A percentile compares a stretch with the other conserved stretches of the same genome.
Evolutionary conservation across 2,113 vertebrate species (phyloP).

Genomic region (Aptenodytes patagonicus): DNA sequence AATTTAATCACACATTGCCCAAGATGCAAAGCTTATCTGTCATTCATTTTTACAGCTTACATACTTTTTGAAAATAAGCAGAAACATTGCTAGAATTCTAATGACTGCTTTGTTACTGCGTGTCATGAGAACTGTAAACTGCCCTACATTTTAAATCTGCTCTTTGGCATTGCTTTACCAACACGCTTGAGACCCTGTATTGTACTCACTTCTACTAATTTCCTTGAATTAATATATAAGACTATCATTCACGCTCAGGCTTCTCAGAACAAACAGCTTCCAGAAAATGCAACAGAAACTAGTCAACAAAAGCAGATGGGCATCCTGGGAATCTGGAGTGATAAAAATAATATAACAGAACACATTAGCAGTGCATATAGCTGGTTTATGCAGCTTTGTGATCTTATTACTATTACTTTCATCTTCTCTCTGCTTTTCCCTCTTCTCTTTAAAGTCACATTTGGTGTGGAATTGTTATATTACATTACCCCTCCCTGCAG

Average conservation of each 20-base stretch:
- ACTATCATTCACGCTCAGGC: not conserved
- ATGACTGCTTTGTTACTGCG: not conserved
- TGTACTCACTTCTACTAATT: not conserved
- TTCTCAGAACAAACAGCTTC: not conserved
- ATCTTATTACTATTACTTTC: not conserved
- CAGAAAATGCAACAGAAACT: conserved; percentile 15
- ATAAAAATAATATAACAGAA: not conserved
- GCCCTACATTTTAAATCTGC: not conserved
- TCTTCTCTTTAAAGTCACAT: not conserved
- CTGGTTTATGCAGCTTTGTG: not conserved
- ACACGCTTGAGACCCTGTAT: not conserved
- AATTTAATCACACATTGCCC: conserved; percentile 3
- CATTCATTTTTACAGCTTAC: conserved; percentile 2
- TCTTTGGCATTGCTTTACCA: not conserved
- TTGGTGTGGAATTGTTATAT: not conserved
- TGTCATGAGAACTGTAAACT: not conserved
- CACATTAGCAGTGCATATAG: not conserved
- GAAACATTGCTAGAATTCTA: conserved; percentile 3
- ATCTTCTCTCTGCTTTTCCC: not conserved
- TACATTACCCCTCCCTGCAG: not conserved
- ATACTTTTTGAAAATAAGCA: not conserved
- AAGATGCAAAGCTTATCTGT: conserved; percentile 7
- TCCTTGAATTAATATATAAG: not conserved
- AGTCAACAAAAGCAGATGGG: conserved; percentile 6
- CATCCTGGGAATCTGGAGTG: not conserved